Conservation (phyloP, 1,140 invertebrate species). For the Drosophila tsacasi region DNA sequence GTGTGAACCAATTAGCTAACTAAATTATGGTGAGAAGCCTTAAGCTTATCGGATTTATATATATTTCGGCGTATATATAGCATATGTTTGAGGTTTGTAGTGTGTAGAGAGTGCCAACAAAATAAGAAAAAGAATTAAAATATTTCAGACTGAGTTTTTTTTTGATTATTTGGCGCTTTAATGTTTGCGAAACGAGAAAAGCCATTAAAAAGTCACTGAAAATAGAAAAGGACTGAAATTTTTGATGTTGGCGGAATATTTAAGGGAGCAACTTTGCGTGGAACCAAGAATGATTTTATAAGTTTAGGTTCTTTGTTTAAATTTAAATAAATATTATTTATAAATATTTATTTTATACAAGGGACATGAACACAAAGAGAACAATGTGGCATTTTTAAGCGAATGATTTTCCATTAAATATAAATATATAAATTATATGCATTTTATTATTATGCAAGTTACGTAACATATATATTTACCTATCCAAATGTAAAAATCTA, state of each 20-base stretch:
- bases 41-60: conserved; percentile 49
- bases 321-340: no score
- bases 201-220: conserved; percentile 21
- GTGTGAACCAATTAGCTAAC: conserved; percentile 76
- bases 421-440: not conserved
- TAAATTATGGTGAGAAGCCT: conserved; percentile 65
- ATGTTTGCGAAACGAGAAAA: conserved; percentile 15
- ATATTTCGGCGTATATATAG: conserved; percentile 4
- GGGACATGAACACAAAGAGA: not conserved
- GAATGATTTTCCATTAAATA: not conserved
- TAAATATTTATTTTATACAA: not conserved
- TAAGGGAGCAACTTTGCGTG: not conserved
- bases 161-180: conserved; percentile 38
- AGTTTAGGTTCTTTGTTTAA: no score
- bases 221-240: conserved; percentile 70
- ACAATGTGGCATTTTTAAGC: not conserved
- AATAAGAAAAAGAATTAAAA: conserved; percentile 18
- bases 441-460: no score
- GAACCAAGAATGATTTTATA: no score
- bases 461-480: not conserved
- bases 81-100: conserved; percentile 36
- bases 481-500: not conserved
- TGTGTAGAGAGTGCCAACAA: conserved; percentile 11
- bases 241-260: not conserved
- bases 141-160: conserved; percentile 25